These are phyloP conservation scores for Peromyscus californicus DNA, from an alignment of 2,113 vertebrate genomes.

Conservation along the genomic window DNA sequence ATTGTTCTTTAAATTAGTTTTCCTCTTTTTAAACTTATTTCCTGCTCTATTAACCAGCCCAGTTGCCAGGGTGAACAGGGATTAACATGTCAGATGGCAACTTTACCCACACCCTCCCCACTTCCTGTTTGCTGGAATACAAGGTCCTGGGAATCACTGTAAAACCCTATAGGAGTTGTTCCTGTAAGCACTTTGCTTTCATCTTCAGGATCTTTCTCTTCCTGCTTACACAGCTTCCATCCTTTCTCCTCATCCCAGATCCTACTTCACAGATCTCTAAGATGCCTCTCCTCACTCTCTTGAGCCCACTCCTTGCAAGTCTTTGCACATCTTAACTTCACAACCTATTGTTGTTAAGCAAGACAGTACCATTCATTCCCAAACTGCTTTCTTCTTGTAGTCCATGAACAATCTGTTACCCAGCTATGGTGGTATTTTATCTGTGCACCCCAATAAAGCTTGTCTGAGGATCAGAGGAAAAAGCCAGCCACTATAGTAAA, in stretches of 20 bases:
- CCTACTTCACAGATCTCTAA: not conserved
- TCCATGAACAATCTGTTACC: not conserved
- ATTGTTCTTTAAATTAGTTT: constrained; percentile 45
- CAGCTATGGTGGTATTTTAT: too few species aligned
- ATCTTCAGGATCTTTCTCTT: not conserved
- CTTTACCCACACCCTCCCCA: not conserved
- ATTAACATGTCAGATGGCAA: not conserved
- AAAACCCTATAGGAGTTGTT: not conserved
- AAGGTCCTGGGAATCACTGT: not conserved
- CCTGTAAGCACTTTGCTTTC: not conserved
- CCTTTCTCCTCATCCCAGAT: not conserved
- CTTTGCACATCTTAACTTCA: constrained; percentile 2
- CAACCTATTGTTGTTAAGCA: not conserved
- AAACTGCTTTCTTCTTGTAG: not conserved
- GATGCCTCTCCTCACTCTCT: not conserved
- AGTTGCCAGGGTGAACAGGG: not conserved
- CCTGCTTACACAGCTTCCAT: not conserved
- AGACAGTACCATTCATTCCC: not conserved
- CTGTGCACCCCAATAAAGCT: too few species aligned
- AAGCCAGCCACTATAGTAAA: too few species aligned
- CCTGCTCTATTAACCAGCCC: not conserved
- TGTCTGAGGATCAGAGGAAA: too few species aligned
- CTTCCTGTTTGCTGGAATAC: not conserved
- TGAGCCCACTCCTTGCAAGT: not conserved
- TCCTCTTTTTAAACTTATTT: constrained; percentile 18